Conservation (phyloP, 2,888 invertebrate genomes). For the Schrankia costaestrigalis region DNA sequence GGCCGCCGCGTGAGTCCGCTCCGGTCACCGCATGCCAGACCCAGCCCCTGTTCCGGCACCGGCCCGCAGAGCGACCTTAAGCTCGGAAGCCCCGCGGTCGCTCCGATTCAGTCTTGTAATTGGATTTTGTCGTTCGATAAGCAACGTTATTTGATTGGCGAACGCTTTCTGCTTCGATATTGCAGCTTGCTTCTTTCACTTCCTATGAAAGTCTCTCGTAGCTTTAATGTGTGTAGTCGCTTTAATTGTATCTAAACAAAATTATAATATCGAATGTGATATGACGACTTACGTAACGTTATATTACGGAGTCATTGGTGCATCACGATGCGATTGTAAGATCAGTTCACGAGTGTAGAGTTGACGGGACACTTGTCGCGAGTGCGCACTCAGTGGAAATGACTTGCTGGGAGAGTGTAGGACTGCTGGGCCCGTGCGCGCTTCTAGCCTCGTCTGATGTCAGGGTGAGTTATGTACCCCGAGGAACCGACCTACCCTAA, state of each 20-base stretch:
- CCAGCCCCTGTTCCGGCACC: slow-evolving; percentile 52
- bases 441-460: slow-evolving; percentile 72
- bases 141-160: slow-evolving; percentile 72
- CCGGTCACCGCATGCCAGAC: slow-evolving; percentile 64
- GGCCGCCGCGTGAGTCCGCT: slow-evolving; percentile 55
- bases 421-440: slow-evolving; percentile 76
- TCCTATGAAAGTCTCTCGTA: slow-evolving; percentile 50
- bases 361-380: slow-evolving; percentile 40
- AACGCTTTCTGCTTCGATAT: slow-evolving; percentile 75
- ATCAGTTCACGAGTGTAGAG: slow-evolving; percentile 42
- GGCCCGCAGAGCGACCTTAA: slow-evolving; percentile 67
- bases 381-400: slow-evolving; percentile 48
- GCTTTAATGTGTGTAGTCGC: slow-evolving; percentile 69
- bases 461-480: slow-evolving; percentile 65
- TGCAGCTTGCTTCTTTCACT: slow-evolving; percentile 67
- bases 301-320: slow-evolving; percentile 55
- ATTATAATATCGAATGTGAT: slow-evolving; percentile 41
- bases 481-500: slow-evolving; percentile 7
- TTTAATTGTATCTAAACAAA: slow-evolving; percentile 52
- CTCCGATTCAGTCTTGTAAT: slow-evolving; percentile 79
- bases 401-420: slow-evolving; percentile 80
- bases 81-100: slow-evolving; percentile 72
- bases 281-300: slow-evolving; percentile 64
- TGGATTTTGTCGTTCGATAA: slow-evolving; percentile 77
- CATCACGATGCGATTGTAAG: slow-evolving; percentile 56